A percentile compares a stretch with the other conserved stretches of the same genome.
Evolutionary conservation across 2,888 invertebrate genomes (phyloP).

Genomic region (Microctonus hyperodae): DNA sequence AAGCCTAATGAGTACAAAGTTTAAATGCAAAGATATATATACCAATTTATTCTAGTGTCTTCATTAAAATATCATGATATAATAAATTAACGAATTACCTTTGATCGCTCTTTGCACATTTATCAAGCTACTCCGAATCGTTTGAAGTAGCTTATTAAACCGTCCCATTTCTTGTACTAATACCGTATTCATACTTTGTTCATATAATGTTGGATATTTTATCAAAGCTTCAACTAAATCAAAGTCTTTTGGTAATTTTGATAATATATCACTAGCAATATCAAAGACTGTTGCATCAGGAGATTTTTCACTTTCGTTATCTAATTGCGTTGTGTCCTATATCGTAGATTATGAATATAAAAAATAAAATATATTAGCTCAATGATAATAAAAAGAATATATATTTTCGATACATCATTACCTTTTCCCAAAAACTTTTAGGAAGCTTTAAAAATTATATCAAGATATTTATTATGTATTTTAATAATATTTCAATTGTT

Average conservation of each 20-base stretch:
- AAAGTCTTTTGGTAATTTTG: constrained; percentile 77
- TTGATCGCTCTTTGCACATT: constrained; percentile 89
- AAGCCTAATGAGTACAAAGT: constrained; percentile 68
- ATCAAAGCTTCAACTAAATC: constrained; percentile 72
- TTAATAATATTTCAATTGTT: not conserved
- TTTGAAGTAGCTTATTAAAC: constrained; percentile 76
- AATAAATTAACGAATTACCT: constrained; percentile 65
- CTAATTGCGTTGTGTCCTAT: constrained; percentile 71
- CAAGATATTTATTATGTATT: constrained; percentile 3
- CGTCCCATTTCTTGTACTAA: constrained; percentile 85
- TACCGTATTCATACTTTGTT: constrained; percentile 94
- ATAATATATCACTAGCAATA: constrained; percentile 81
- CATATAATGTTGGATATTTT: constrained; percentile 77
- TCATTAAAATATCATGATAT: constrained; percentile 4
- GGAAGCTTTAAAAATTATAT: constrained; percentile 15
- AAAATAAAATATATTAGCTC: not conserved
- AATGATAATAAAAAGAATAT: not conserved
- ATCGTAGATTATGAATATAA: not conserved
- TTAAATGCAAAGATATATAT: not conserved
- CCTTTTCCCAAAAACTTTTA: constrained; percentile 24
- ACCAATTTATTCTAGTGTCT: not conserved
- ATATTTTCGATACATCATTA: constrained; percentile 1
- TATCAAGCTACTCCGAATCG: constrained; percentile 77
- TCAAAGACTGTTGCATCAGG: constrained; percentile 83
- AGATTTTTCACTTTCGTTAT: constrained; percentile 69